Evolutionary conservation across 2,113 vertebrate species (phyloP).

Genomic region (Cyanoramphus novaezelandiae): DNA sequence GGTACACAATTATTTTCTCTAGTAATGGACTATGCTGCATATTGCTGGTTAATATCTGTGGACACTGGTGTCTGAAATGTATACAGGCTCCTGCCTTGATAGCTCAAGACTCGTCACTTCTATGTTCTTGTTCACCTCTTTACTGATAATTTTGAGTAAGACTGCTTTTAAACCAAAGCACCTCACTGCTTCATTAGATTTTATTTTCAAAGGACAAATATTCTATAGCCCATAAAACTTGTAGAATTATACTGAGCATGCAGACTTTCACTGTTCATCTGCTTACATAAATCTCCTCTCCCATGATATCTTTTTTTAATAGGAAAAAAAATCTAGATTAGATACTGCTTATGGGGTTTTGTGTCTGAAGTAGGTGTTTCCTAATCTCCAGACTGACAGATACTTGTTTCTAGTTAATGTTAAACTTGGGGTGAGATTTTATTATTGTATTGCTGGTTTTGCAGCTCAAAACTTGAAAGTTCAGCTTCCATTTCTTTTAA

Average conservation of each 20-base stretch:
- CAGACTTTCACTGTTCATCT: neutral
- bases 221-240: neutral
- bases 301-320: neutral
- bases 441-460: neutral
- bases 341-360: neutral
- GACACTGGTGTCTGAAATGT: neutral
- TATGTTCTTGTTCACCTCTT: neutral
- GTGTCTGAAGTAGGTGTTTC: neutral
- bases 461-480: neutral
- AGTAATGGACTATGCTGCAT: neutral
- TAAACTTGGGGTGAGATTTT: neutral
- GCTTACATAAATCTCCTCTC: neutral
- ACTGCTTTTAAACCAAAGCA: neutral
- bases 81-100: neutral
- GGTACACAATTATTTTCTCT: accelerated
- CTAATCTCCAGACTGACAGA: neutral
- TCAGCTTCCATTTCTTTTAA: neutral
- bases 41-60: neutral
- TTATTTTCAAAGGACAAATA: neutral
- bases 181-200: neutral
- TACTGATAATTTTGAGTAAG: neutral
- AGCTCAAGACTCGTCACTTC: neutral
- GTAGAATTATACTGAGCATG: neutral
- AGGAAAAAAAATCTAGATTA: neutral
- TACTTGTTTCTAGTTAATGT: neutral